Conservation (phyloP, 2,797 vertebrate species). For the Enteromius radiatus region DNA sequence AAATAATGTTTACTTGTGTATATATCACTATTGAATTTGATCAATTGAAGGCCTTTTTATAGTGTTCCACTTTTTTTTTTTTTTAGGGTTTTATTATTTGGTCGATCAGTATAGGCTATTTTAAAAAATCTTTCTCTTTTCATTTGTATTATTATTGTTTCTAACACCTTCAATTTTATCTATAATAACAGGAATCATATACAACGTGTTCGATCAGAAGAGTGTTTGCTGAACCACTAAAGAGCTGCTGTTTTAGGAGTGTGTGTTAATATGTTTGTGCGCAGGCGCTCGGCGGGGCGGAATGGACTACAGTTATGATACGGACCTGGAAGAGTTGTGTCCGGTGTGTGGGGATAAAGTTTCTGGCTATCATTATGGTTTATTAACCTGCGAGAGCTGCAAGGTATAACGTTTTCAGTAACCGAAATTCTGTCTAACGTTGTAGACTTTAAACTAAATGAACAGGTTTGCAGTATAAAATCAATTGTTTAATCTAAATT, state of each 20-base stretch:
- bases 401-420: constrained; percentile 65
- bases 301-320: constrained; percentile 67
- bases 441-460: neutral
- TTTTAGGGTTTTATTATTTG: neutral
- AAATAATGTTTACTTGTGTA: neutral
- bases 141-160: neutral
- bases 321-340: constrained; percentile 70
- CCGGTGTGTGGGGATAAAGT: constrained; percentile 80
- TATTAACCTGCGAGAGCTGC: constrained; percentile 81
- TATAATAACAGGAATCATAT: neutral
- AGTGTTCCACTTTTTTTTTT: neutral
- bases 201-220: neutral
- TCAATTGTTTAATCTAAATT: neutral
- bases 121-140: neutral
- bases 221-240: neutral
- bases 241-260: neutral
- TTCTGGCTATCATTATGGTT: constrained; percentile 80
- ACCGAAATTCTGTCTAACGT: neutral
- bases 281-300: constrained; percentile 50
- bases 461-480: neutral
- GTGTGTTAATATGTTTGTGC: constrained; percentile 10
- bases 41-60: neutral
- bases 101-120: neutral
- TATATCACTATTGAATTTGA: neutral
- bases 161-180: neutral